Conservation (phyloP, 2,797 vertebrate genomes). For the Caiman crocodilus region DNA sequence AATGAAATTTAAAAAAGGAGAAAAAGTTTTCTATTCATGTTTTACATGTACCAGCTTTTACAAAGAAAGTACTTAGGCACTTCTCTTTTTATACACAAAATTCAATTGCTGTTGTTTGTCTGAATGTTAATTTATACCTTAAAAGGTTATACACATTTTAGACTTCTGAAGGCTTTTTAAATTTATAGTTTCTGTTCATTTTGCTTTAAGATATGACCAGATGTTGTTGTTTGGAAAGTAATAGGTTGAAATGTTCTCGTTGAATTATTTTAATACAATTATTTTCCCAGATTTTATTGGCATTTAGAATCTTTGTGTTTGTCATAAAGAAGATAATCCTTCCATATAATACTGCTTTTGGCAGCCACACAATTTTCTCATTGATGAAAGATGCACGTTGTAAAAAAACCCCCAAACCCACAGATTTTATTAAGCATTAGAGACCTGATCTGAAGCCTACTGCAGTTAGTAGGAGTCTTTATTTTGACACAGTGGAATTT, state of each 20-base stretch:
- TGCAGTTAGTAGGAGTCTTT: neutral
- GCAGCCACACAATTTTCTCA: neutral
- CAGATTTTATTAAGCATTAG: neutral
- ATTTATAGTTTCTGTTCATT: constrained; percentile 34
- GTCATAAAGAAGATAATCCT: neutral
- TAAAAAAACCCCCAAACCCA: neutral
- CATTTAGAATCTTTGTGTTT: neutral
- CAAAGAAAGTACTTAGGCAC: neutral
- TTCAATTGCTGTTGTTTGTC: neutral
- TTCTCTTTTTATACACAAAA: neutral
- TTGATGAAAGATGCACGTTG: neutral
- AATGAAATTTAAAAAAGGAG: neutral
- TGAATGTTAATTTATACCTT: constrained; percentile 4
- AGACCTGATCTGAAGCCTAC: neutral
- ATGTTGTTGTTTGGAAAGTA: constrained; percentile 21
- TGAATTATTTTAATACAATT: constrained; percentile 27
- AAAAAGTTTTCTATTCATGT: neutral
- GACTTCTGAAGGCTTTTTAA: constrained; percentile 8
- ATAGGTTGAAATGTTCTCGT: constrained; percentile 1
- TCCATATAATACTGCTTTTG: neutral
- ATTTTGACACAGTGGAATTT: neutral
- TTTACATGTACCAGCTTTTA: neutral
- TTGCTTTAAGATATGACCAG: constrained; percentile 17
- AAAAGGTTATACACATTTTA: neutral
- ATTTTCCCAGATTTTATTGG: constrained; percentile 5